phyloP scores from a whole-genome alignment of 2,888 invertebrate genomes.

The Gastracanthus pulcherrimus region DNA sequence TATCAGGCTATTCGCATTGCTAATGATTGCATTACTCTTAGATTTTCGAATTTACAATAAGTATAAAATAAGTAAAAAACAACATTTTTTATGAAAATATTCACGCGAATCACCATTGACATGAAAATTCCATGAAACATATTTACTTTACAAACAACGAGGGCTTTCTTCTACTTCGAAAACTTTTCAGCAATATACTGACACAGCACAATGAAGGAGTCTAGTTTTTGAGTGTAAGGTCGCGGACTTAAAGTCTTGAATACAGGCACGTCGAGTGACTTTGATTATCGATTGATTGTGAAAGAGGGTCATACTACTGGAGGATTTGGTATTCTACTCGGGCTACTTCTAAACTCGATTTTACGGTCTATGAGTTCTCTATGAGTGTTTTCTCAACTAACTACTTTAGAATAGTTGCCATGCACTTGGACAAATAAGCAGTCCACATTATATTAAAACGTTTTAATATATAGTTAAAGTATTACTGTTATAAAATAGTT shows the following conservation, averaged over 20 bases:
- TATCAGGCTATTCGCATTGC: too few relatives aligned
- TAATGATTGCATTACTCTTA: too few relatives aligned
- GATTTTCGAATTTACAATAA: too few relatives aligned
- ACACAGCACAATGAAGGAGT: constrained; percentile 10
- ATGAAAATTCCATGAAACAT: neutral
- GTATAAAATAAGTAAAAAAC: too few relatives aligned
- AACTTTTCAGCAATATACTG: constrained; percentile 17
- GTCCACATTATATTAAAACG: neutral
- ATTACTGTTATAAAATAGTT: too few relatives aligned
- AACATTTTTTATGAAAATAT: too few relatives aligned
- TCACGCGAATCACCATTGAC: neutral
- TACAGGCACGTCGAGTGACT: neutral
- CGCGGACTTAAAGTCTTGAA: constrained; percentile 20
- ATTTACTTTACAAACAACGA: constrained; percentile 8
- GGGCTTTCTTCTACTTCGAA: neutral
- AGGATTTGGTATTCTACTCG: constrained; percentile 13
- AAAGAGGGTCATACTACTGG: neutral
- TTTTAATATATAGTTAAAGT: too few relatives aligned
- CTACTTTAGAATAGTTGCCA: constrained; percentile 15
- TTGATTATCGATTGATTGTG: constrained; percentile 43
- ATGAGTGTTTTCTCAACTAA: neutral
- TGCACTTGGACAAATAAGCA: neutral
- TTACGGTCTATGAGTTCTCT: neutral
- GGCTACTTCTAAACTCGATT: constrained; percentile 11
- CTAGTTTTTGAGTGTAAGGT: constrained; percentile 18